Base-by-base conservation (phyloP, 2,113 vertebrate genomes). In the Actinemys pallida region DNA sequence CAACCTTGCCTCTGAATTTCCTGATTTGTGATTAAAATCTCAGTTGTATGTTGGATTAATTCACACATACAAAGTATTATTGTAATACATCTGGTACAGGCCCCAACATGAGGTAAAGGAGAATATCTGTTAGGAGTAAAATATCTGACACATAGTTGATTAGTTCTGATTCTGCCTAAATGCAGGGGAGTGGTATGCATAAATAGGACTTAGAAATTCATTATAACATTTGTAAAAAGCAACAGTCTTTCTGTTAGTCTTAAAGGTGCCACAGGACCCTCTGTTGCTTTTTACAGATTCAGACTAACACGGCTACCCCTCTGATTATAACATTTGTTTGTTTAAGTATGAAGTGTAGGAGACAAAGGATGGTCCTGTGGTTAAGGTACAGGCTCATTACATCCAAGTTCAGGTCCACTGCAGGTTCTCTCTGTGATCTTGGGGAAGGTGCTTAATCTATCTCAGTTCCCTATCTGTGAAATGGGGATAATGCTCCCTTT, bases 1-100 rank as follows among this genome's bases (percentile, higher is more conserved):
- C 87, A 93, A 81, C 39, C 22, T 89, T 92, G 80, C 49, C 92
- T 95, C 93, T 91, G 53, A 88, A 86, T 96, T 95, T 92, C 53
- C 39, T 87, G 81, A 20, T n/a, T 14, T 35, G 90, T 84, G 49
- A 94, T 95, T 95, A 90, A 69, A 96, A 86, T 91, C 87, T 56
- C 13, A 84, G 80, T 57, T 95, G 85, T 87, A 50, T 53, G 17
- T 78, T 92, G 49, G 89, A 85, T 87, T 89, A 72, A 86, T 92
- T 94, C 89, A 65, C 81, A 69, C 62, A n/a, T 35, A 69, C 31
- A n/a, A 57, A 76, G 20, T 45, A 45, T 42, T 75, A 42, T 45
- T 76, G 20, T 76, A 45, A 76, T 14, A 45, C 25, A 24, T 14
- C 39, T 76, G 39, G n/a, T 11, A 45, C 5, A 76, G 72, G 39